phyloP scores from a whole-genome alignment of 1,140 invertebrate species.

The Caerostris extrusa region DNA sequence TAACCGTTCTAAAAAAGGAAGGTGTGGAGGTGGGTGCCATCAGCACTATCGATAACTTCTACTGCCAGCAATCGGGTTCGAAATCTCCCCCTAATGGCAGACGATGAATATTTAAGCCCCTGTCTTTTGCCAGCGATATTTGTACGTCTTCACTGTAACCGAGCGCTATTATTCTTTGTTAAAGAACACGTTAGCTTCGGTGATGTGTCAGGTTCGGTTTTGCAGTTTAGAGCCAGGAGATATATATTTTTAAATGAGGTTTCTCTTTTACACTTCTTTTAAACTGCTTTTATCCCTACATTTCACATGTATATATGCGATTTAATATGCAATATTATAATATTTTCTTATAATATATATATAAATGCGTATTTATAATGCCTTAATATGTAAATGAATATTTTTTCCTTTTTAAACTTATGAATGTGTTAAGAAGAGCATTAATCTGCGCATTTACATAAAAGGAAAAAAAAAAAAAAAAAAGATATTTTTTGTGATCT shows the following conservation, averaged over 20 bases:
- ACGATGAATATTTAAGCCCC: conserved; percentile 76
- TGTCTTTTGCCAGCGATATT: conserved; percentile 60
- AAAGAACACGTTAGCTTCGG: conserved; percentile 62
- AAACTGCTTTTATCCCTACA: neutral
- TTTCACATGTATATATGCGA: neutral
- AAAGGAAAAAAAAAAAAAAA: too few relatives aligned
- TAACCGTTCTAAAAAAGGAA: conserved; percentile 51
- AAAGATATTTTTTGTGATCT: too few relatives aligned
- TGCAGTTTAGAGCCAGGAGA: conserved; percentile 33
- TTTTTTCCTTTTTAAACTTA: too few relatives aligned
- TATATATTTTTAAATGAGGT: conserved; percentile 37
- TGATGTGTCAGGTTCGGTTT: conserved; percentile 45
- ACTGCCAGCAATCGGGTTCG: conserved; percentile 61
- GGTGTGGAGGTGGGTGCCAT: conserved; percentile 24
- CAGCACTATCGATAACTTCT: conserved; percentile 71
- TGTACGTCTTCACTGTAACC: conserved; percentile 41
- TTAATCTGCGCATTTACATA: too few relatives aligned
- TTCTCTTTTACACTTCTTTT: neutral
- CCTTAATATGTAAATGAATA: too few relatives aligned
- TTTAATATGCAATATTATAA: neutral
- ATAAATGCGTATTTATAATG: too few relatives aligned
- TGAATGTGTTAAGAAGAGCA: too few relatives aligned
- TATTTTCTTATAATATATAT: too few relatives aligned
- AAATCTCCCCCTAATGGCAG: conserved; percentile 74
- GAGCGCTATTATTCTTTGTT: conserved; percentile 71